phyloP scores from a whole-genome alignment of 2,797 vertebrate species.

The Poeciliopsis presidionis region DNA sequence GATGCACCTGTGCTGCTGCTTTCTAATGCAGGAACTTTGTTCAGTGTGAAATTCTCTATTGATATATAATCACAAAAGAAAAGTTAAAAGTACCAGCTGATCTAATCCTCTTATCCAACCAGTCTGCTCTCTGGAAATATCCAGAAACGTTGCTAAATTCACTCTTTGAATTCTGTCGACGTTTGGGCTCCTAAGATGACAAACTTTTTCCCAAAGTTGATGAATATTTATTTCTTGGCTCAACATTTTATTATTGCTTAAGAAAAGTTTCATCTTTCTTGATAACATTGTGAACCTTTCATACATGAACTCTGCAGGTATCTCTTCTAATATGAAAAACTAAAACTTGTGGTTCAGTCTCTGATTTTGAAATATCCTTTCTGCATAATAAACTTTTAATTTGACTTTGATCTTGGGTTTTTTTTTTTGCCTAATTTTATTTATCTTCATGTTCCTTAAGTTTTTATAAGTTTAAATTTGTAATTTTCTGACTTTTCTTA shows the following conservation, averaged over 20 bases:
- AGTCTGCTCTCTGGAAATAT: slow-evolving; percentile 29
- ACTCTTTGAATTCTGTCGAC: slow-evolving; percentile 21
- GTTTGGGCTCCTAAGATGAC: not conserved
- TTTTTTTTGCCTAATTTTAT: not conserved
- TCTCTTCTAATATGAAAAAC: not conserved
- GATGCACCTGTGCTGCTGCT: not conserved
- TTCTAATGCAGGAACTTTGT: not conserved
- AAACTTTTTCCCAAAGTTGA: not conserved
- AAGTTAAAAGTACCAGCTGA: slow-evolving; percentile 4
- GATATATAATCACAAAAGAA: not conserved
- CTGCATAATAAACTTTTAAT: not conserved
- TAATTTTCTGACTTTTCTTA: not conserved
- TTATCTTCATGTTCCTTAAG: not conserved
- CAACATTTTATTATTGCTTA: not conserved
- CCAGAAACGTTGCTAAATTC: slow-evolving; percentile 24
- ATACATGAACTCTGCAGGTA: not conserved
- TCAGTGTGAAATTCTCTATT: not conserved
- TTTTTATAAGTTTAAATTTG: not conserved
- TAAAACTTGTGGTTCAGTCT: not conserved
- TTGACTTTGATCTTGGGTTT: not conserved
- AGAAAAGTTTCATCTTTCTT: not conserved
- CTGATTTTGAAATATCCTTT: not conserved
- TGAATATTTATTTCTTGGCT: slow-evolving; percentile 20
- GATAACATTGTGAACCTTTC: not conserved
- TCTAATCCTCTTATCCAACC: slow-evolving; percentile 67